phyloP scores from a whole-genome alignment of 2,888 invertebrate genomes.

The Eulithis testata region DNA sequence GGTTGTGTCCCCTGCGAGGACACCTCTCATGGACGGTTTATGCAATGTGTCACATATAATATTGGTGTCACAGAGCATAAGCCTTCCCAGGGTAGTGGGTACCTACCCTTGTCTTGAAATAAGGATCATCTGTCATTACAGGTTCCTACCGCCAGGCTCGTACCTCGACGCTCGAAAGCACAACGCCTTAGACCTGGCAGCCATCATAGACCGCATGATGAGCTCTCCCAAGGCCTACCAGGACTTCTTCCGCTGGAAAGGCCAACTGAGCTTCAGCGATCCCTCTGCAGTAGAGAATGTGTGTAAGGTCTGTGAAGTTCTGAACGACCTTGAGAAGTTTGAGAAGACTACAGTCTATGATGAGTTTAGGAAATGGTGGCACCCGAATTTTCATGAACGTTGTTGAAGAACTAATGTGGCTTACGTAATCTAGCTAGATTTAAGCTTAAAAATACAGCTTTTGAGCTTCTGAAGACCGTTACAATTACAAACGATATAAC shows the following conservation, averaged over 20 bases:
- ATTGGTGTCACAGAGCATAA: too few species aligned
- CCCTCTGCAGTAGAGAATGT: constrained; percentile 54
- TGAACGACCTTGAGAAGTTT: constrained; percentile 53
- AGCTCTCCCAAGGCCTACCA: constrained; percentile 53
- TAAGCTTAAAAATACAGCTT: too few species aligned
- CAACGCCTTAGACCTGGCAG: constrained; percentile 52
- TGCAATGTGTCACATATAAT: too few species aligned
- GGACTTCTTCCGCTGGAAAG: constrained; percentile 64
- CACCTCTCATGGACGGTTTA: too few species aligned
- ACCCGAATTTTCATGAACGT: constrained; percentile 48
- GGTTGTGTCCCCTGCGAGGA: too few species aligned
- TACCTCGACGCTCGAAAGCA: constrained; percentile 61
- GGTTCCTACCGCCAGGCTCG: constrained; percentile 73
- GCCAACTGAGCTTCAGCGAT: constrained; percentile 54
- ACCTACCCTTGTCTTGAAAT: too few species aligned
- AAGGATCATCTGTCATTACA: constrained; percentile 45
- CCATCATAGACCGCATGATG: constrained; percentile 55
- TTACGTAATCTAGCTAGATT: too few species aligned
- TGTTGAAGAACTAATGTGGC: constrained; percentile 26
- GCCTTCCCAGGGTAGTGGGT: too few species aligned
- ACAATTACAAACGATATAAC: too few species aligned
- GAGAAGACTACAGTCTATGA: constrained; percentile 42
- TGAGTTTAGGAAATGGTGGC: constrained; percentile 68
- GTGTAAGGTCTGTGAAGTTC: constrained; percentile 62
- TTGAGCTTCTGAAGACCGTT: too few species aligned